These are phyloP conservation scores for Paradoxurus hermaphroditus DNA, from an alignment of 2,113 vertebrate species.

Conservation along the genomic window DNA sequence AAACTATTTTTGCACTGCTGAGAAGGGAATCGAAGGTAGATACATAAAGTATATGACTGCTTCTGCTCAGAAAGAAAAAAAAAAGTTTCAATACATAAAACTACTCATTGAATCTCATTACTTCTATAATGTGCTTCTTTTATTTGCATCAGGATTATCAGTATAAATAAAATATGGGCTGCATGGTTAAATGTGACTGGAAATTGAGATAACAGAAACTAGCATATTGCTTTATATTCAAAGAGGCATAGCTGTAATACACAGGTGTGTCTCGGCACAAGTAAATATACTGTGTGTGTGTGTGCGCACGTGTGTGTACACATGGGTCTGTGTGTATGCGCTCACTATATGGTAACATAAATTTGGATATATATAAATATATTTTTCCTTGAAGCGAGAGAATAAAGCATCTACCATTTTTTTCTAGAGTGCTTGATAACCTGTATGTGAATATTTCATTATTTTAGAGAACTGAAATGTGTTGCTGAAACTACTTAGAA, in stretches of 20 bases:
- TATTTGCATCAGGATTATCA: background rate
- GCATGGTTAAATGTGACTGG: background rate
- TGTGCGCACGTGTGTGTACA: background rate
- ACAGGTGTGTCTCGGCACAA: background rate
- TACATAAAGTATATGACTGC: background rate
- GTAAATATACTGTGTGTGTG: background rate
- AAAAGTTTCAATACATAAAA: background rate
- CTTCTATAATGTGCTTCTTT: background rate
- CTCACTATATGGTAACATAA: background rate
- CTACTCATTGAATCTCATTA: background rate
- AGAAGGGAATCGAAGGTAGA: background rate
- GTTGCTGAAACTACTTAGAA: background rate
- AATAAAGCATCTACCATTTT: background rate
- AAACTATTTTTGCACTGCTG: background rate
- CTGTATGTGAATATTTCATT: background rate
- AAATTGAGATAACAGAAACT: background rate
- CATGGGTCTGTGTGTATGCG: background rate
- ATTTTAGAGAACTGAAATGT: background rate
- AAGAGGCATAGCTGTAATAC: background rate
- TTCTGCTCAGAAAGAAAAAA: background rate
- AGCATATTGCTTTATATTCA: background rate
- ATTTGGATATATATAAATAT: background rate
- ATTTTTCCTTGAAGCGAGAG: background rate
- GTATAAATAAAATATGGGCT: background rate
- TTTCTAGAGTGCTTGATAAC: background rate